Evolutionary conservation across 2,113 vertebrate species (phyloP), one percentile per base, ranked within the genome.

Genomic region (Sphaerodactylus townsendi): DNA sequence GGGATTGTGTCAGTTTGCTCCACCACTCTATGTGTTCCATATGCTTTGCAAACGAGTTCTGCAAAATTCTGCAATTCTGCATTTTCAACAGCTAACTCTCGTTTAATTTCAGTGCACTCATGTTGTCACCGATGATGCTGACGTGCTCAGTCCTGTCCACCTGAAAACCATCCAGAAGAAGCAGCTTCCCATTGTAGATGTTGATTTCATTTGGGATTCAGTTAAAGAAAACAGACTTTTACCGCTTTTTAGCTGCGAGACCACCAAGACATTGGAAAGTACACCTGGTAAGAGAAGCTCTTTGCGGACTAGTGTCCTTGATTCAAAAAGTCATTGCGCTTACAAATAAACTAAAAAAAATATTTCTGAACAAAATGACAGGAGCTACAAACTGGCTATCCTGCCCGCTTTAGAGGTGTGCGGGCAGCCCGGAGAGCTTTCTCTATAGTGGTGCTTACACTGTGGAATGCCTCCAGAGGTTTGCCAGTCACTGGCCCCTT

Each of bases 141-240:
- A 92, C 72, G 50, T 53, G 21, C 91, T 98, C 83, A 97, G 95
- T 91, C 74, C 91, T 85, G 91, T 28, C 76, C 90, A 96, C 65
- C 90, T 95, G 85, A 95, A 94, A 11, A 93, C 86, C 85, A 90
- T 96, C 79, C 88, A 89, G 53, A 97, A 96, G 87, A 86, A 95
- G 62, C 88, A 91, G 11, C 92, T 96, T 3, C 95, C 96, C 1
- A 93, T 97, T 88, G 95, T 96, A 30, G 88, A 75, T 30, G 68
- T 89, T 86, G 93, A 96, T 72, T 98, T 98, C 62, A 91, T 98
- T 82, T 92, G 94, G 94, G 86, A 88, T 70, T 98, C 96, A 53
- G 3, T 97, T 94, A 91, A 96, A 79, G 91, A 91, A 81, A 90
- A 89, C 39, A 87, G 28, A 77, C 94, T 97, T 30, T 89, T 97